Conservation (phyloP, 2,797 vertebrate species). For the Steatocranus sp. region DNA sequence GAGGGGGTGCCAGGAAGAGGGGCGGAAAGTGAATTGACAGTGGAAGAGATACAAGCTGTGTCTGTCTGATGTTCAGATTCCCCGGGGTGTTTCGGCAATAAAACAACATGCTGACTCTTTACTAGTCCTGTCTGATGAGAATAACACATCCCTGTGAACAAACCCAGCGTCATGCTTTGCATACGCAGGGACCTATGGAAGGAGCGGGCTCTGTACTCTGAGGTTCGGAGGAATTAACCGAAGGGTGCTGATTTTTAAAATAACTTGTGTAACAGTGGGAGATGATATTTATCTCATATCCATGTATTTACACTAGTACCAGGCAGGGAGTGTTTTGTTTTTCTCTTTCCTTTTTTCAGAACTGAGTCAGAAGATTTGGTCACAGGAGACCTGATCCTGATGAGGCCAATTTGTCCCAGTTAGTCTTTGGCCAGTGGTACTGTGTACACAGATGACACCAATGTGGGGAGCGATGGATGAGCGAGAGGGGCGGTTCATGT, state of each 20-base stretch:
- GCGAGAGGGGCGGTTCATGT: neutral
- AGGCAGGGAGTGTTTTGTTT: neutral
- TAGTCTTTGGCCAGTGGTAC: conserved; percentile 6
- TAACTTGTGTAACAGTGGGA: conserved; percentile 28
- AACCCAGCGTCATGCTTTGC: conserved; percentile 47
- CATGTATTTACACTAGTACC: neutral
- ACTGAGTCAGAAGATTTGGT: conserved; percentile 5
- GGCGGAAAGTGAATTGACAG: conserved; percentile 56
- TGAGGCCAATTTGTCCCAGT: conserved; percentile 40
- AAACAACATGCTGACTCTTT: conserved; percentile 75
- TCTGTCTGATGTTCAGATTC: conserved; percentile 64
- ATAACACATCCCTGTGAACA: conserved; percentile 70
- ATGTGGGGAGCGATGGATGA: conserved; percentile 28
- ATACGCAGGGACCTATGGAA: conserved; percentile 36
- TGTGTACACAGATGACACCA: conserved; percentile 46
- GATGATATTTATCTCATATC: conserved; percentile 1
- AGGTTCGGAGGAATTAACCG: conserved; percentile 36
- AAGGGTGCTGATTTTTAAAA: conserved; percentile 36
- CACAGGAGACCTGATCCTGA: conserved; percentile 4
- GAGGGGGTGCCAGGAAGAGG: conserved; percentile 45
- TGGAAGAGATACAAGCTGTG: conserved; percentile 61
- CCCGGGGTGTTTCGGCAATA: conserved; percentile 62
- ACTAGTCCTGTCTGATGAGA: conserved; percentile 71
- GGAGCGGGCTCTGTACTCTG: conserved; percentile 13
- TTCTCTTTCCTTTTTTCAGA: neutral